Percentiles rank a stretch among this genome's conserved stretches.
Evolutionary conservation across 2,888 invertebrate genomes (phyloP).

Genomic region (Drosophila gaucha): DNA sequence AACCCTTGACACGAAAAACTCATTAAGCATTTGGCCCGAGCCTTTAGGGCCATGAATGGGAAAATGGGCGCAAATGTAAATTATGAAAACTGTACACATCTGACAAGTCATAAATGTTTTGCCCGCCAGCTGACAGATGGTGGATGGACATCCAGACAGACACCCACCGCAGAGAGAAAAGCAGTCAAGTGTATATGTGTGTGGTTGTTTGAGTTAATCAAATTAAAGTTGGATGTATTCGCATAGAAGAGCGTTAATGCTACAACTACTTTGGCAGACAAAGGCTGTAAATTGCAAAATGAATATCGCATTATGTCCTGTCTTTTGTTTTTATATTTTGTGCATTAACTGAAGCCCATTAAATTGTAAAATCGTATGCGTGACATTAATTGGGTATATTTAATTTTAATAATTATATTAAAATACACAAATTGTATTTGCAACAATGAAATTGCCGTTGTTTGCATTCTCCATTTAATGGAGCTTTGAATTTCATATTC

Average conservation of each 20-base stretch:
- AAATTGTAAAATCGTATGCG: slow-evolving; percentile 18
- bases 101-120: slow-evolving; percentile 71
- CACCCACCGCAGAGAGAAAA: too few species aligned
- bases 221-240: slow-evolving; percentile 58
- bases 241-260: slow-evolving; percentile 47
- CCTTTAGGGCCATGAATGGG: slow-evolving; percentile 30
- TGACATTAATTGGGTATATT: slow-evolving; percentile 43
- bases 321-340: slow-evolving; percentile 5
- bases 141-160: slow-evolving; percentile 12
- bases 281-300: slow-evolving; percentile 44
- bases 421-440: slow-evolving; percentile 19
- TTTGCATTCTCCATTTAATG: slow-evolving; percentile 28
- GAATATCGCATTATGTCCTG: slow-evolving; percentile 51
- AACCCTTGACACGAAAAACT: slow-evolving; percentile 65
- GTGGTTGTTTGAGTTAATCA: slow-evolving; percentile 39
- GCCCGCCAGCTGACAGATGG: slow-evolving; percentile 44
- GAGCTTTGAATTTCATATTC: slow-evolving; percentile 10
- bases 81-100: slow-evolving; percentile 60
- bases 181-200: slow-evolving; percentile 14
- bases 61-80: slow-evolving; percentile 41
- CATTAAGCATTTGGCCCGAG: slow-evolving; percentile 50
- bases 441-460: slow-evolving; percentile 18
- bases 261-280: slow-evolving; percentile 42
- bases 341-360: slow-evolving; percentile 24
- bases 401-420: slow-evolving; percentile 29